Evolutionary conservation across 2,888 invertebrate species (phyloP), one percentile per base, ranked within the genome.

Genomic region (Eristalis intricaria): DNA sequence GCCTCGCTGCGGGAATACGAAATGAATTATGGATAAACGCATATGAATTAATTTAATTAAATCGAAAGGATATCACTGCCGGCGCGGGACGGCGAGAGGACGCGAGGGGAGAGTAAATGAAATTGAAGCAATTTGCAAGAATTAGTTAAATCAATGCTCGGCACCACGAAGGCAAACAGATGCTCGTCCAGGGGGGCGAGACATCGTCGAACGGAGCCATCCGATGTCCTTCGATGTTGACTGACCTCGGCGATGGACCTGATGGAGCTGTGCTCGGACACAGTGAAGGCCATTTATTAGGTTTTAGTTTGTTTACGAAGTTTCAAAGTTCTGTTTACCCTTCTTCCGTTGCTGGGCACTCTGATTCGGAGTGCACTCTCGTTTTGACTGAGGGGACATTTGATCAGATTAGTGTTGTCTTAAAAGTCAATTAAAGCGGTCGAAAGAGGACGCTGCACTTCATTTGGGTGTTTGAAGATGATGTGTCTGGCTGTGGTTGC

Each of bases 21-120:
- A 43, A 66, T 78, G 74, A 86, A 76, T 78, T 74, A 82, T 77
- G 65, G 50, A 74, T n/a, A 38, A 70, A 35, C 58, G 80, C 81
- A 71, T 79, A 84, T 73, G 79, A 84, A 87, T 79, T 76, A 23
- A 60, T 76, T 87, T 69, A 84, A 87, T 84, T 83, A 83, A 83
- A 71, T 71, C 69, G 61, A 71, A 71, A 58, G 75, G 69, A 63
- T 66, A 69, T 50, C 58, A 38, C 29, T 5, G 58, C 5, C 10
- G 29, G 38, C n/a, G n/a, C n/a, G n/a, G n/a, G n/a, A n/a, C n/a
- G 40, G 19, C 10, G 32, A 32, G 10, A n/a, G n/a, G n/a, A n/a
- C n/a, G n/a, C n/a, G n/a, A n/a, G 5, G 43, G 23, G 15, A 22
- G 15, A n/a, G 19, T 8, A 35, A 23, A 29, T 26, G 22, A 40